Evolutionary conservation across 2,113 vertebrate species (phyloP).

Genomic region (Pituophis catenifer): DNA sequence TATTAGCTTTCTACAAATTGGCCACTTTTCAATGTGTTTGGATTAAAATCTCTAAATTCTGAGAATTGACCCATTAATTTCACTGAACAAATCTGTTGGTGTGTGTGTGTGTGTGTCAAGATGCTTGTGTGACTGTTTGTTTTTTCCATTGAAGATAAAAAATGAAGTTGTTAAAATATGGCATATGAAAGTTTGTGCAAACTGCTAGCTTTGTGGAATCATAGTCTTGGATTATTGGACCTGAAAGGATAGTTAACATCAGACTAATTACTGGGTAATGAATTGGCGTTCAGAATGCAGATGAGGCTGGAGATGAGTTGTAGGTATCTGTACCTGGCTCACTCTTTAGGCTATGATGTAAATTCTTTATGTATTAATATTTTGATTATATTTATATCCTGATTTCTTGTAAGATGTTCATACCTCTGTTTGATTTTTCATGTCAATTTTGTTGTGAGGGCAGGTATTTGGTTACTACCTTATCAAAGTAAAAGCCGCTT

Average conservation of each 20-base stretch:
- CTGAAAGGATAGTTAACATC: not conserved
- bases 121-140: not conserved
- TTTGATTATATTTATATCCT: not conserved
- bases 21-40: not conserved
- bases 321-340: not conserved
- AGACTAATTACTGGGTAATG: not conserved
- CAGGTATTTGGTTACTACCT: not conserved
- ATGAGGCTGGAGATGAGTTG: not conserved
- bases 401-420: not conserved
- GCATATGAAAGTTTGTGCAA: not conserved
- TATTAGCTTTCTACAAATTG: not conserved
- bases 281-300: not conserved
- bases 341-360: not conserved
- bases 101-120: not conserved
- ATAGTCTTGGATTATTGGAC: not conserved
- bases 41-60: not conserved
- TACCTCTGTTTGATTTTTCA: not conserved
- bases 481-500: not conserved
- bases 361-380: not conserved
- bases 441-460: not conserved
- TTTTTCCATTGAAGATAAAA: not conserved
- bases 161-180: not conserved
- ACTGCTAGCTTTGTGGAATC: not conserved
- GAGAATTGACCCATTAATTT: not conserved
- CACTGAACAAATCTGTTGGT: not conserved